Evolutionary conservation across 2,888 invertebrate species (phyloP), one percentile per base, ranked within the genome.

Genomic region (Perithous albicinctus): DNA sequence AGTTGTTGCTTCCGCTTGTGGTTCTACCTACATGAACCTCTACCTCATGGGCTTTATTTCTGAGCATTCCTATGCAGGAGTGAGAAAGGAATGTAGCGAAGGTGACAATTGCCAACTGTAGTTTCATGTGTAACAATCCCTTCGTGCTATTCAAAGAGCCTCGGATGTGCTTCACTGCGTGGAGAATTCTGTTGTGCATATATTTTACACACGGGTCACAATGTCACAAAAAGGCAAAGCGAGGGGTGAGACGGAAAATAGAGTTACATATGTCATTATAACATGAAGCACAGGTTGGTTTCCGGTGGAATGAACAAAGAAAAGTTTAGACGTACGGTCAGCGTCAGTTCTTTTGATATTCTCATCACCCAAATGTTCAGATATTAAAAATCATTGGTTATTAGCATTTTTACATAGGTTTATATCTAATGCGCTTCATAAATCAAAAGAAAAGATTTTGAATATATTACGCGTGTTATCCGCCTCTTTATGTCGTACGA

Each of bases 91-190:
- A 61, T 69, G 48, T 18, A 35, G 38, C n/a, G 38, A 29, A 29
- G 41, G 41, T 43, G 26, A 26, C 18, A 64, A 77, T 77, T 43
- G 51, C 38, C 32, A 63, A 69, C n/a, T 15, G 29, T 29, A 29
- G 6, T 64, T 51, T 32, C 38, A 48, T 12, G 32, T 43, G 29
- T 26, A 32, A 56, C 56, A 32, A 56, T 56, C 4, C 23, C n/a
- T 69, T 18, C 51, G 10, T 26, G 41, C 29, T 79, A 73, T 38
- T 75, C 75, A 75, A 80, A 75, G 75, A 18, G 64, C 35, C 54
- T 32, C 23, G 10, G n/a, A 10, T 35, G 20, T 15, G 15, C 6
- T 10, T 7, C 12, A 12, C 20, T 10, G 23, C 38, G 54, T 3
- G 1, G 43, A 12, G 23, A 74, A 67, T 43, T 51, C 10, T 18